Evolutionary conservation across 1,140 invertebrate species (phyloP), one percentile per base, ranked within the genome.

Genomic region (Pseudomyrmex cubaensis): DNA sequence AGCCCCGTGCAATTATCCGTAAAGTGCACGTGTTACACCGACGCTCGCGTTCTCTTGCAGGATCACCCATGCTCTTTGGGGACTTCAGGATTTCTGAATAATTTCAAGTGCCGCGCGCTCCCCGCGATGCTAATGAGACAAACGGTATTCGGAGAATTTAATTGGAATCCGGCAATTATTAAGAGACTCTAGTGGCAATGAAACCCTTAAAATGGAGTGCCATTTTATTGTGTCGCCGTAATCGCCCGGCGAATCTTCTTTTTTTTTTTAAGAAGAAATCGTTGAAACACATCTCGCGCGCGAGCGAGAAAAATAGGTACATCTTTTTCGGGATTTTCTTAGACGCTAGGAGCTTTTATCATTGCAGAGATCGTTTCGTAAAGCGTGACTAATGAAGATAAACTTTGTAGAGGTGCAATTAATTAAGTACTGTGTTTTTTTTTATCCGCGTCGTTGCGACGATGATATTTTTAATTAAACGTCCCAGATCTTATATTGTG

Each of bases 151-250:
- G 35, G 17, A 22, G 50, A 77, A 69, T 77, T 77, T 77, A 46
- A 77, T 77, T 77, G 50, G 63, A 77, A 56, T 77, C 10, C 15
- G 35, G 35, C 75, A 77, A 77, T 77, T 77, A 77, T 77, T 77
- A 69, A 69, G 50, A 77, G 75, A 67, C 50, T 67, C 17, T 44
- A 77, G 63, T 46, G 17, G 75, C 50, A 69, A 56, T 56, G 50
- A 66, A 77, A 67, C 50, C 44, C 50, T 69, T 67, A 56, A 67
- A 76, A 66, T 77, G 17, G 67, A 56, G 75, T 77, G 15, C 61
- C 62, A 46, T 77, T 77, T 67, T 17, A 77, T 77, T 77, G 13
- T 15, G 17, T 15, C 50, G 2, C 50, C 74, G 62, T 56, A 77
- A 67, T 76, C 20, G 44, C 17, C 17, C 17, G 17, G 12, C 10